phyloP scores from a whole-genome alignment of 2,797 vertebrate genomes.

The Pantherophis vulpinus region DNA sequence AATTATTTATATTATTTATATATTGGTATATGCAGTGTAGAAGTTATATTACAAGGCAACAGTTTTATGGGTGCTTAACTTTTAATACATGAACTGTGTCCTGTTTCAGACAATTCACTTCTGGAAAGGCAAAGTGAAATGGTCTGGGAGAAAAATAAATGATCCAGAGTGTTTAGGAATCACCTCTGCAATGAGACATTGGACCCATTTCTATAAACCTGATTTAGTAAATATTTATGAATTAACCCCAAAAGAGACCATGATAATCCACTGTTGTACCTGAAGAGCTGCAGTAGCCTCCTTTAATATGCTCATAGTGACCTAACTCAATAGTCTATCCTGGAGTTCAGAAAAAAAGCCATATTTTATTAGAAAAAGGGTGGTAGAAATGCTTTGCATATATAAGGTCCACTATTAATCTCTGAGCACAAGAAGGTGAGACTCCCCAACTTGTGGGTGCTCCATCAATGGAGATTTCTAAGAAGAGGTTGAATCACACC shows the following conservation, averaged over 20 bases:
- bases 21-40: neutral
- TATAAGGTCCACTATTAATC: neutral
- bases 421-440: neutral
- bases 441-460: neutral
- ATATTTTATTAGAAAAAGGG: neutral
- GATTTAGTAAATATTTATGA: neutral
- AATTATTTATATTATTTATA: neutral
- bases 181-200: neutral
- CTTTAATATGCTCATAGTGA: neutral
- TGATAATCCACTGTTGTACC: neutral
- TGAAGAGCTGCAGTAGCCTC: neutral
- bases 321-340: neutral
- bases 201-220: neutral
- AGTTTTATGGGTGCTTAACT: neutral
- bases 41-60: neutral
- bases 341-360: neutral
- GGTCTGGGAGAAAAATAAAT: neutral
- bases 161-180: neutral
- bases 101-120: neutral
- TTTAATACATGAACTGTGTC: neutral
- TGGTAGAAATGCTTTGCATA: neutral
- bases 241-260: neutral
- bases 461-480: neutral
- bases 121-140: neutral
- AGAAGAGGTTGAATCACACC: neutral